phyloP scores from a whole-genome alignment of 2,888 invertebrate genomes.

The Cephonodes hylas region DNA sequence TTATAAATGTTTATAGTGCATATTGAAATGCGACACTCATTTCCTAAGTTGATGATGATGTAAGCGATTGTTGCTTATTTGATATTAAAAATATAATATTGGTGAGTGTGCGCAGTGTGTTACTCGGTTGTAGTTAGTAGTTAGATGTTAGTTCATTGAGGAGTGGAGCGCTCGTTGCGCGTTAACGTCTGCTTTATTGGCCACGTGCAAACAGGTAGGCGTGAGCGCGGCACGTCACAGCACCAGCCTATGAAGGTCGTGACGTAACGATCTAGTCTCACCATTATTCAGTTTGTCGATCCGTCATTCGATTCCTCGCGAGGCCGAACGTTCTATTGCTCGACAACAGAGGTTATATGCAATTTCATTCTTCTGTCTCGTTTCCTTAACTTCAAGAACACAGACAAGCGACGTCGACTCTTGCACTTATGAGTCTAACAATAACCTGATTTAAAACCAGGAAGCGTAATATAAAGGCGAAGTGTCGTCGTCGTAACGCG shows the following conservation, averaged over 20 bases:
- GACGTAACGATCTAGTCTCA: conserved; percentile 67
- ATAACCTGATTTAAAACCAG: conserved; percentile 47
- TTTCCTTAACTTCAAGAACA: conserved; percentile 49
- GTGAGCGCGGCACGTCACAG: conserved; percentile 66
- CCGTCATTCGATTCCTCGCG: conserved; percentile 63
- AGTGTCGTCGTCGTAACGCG: conserved; percentile 30
- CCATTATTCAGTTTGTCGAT: conserved; percentile 67
- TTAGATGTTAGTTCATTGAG: conserved; percentile 19
- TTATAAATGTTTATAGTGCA: conserved; percentile 16
- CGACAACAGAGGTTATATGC: conserved; percentile 53
- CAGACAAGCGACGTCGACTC: conserved; percentile 35
- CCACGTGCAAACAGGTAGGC: conserved; percentile 68
- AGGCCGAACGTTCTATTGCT: conserved; percentile 64
- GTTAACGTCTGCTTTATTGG: conserved; percentile 47
- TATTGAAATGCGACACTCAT: background rate
- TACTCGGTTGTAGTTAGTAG: background rate
- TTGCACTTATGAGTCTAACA: conserved; percentile 35
- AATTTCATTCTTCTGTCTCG: conserved; percentile 50
- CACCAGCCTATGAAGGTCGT: conserved; percentile 69
- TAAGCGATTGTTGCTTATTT: background rate
- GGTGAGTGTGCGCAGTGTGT: background rate
- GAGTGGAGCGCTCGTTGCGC: conserved; percentile 31
- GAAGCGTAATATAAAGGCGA: conserved; percentile 34
- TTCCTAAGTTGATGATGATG: background rate
- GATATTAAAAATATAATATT: background rate